Evolutionary conservation across 2,888 invertebrate species (phyloP).

Genomic region (Thalpophila matura): DNA sequence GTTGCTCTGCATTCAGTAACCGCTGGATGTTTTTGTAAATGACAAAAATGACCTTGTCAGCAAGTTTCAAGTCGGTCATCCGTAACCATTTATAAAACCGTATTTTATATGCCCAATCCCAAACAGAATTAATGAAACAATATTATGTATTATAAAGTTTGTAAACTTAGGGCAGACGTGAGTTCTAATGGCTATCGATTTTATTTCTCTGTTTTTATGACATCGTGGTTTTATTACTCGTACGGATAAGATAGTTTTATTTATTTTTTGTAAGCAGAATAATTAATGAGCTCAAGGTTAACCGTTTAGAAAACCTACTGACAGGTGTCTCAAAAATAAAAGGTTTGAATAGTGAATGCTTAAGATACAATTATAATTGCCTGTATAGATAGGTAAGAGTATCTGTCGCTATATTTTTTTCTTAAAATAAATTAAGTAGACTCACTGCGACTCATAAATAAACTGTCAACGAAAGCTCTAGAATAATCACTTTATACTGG

Average conservation of each 20-base stretch:
- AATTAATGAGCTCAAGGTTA: constrained; percentile 9
- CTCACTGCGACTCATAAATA: not conserved
- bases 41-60: constrained; percentile 35
- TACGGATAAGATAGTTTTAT: constrained; percentile 3
- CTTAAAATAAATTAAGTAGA: not conserved
- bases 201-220: constrained; percentile 36
- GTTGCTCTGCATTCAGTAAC: constrained; percentile 11
- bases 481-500: not conserved
- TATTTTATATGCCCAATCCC: constrained; percentile 22
- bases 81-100: constrained; percentile 17
- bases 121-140: constrained; percentile 25
- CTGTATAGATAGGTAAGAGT: not conserved
- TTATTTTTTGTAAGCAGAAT: constrained; percentile 18
- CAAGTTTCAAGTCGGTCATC: constrained; percentile 15
- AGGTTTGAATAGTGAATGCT: not conserved
- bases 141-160: constrained; percentile 39
- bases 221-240: constrained; percentile 36
- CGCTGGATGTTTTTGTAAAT: constrained; percentile 34
- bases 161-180: constrained; percentile 42
- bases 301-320: not conserved
- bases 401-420: too few species aligned
- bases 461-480: constrained; percentile 1
- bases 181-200: constrained; percentile 67
- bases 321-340: not conserved
- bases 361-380: not conserved